Evolutionary conservation across 2,797 vertebrate genomes (phyloP), one percentile per base, ranked within the genome.

Genomic region (Clarias platycephalus): DNA sequence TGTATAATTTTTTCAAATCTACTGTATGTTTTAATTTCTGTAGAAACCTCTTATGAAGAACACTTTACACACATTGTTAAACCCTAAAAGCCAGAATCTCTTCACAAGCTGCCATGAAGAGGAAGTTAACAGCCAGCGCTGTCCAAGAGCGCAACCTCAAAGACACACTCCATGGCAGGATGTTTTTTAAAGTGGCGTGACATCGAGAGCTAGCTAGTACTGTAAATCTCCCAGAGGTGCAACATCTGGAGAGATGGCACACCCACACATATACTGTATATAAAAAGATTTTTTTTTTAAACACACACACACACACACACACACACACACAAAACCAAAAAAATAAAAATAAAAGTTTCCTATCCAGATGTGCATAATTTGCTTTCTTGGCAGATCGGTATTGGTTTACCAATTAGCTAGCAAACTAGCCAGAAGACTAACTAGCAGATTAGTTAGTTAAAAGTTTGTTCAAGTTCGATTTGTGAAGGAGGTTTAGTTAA

Each of bases 281-380:
- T 26, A 16, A 18, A 16, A 53, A 53, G 13, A 12, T 34, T 34
- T 34, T 34, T 34, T 34, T 34, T 34, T 34, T 34, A n/a, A n/a
- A n/a, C n/a, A n/a, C n/a, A n/a, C n/a, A n/a, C n/a, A n/a, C n/a
- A n/a, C n/a, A n/a, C n/a, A n/a, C n/a, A n/a, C n/a, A n/a, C n/a
- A n/a, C n/a, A n/a, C n/a, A 31, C 31, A 31, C 31, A 31, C 34
- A 37, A 2, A 37, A 4, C 34, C 37, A 37, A 37, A 6, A 49
- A n/a, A 15, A 49, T 6, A 16, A 49, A 71, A 74, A 26, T 16
- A 28, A 75, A 9, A 6, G 6, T 28, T 55, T 9, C 0, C 24
- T 16, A 49, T 18, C 74, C 74, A 76, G 74, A 77, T 77, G 75
- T 77, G 75, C 55, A 37, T 37, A 37, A 37, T 34, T 60, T 75